These are phyloP conservation scores for Acleris literana DNA, from an alignment of 2,888 invertebrate species.

Conservation along the genomic window DNA sequence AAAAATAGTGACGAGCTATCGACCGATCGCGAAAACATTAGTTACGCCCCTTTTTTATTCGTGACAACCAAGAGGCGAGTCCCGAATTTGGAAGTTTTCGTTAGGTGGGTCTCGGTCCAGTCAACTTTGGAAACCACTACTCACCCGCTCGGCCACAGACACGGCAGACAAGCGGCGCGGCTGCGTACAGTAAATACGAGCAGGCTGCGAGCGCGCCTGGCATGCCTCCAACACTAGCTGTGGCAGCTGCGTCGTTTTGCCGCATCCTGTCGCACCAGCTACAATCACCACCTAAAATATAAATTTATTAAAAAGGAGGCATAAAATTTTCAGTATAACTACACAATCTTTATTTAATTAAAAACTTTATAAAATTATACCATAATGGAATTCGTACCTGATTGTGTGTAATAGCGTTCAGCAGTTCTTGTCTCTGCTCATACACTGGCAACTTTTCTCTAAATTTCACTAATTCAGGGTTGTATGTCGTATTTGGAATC, in stretches of 20 bases:
- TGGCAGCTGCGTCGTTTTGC: slow-evolving; percentile 98
- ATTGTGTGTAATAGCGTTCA: slow-evolving; percentile 86
- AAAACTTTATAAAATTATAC: not conserved
- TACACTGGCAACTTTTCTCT: slow-evolving; percentile 88
- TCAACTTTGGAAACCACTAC: slow-evolving; percentile 10
- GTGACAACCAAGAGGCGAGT: too few species aligned
- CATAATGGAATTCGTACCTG: slow-evolving; percentile 71
- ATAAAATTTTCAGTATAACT: too few species aligned
- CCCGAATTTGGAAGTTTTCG: too few species aligned
- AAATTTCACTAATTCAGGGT: slow-evolving; percentile 82
- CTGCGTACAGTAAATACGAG: slow-evolving; percentile 96
- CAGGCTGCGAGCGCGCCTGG: slow-evolving; percentile 83
- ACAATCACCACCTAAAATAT: slow-evolving; percentile 87
- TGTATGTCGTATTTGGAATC: slow-evolving; percentile 77
- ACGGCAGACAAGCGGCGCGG: slow-evolving; percentile 96
- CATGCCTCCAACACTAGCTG: slow-evolving; percentile 94
- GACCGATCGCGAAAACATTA: too few species aligned
- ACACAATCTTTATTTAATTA: too few species aligned
- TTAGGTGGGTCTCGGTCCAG: too few species aligned
- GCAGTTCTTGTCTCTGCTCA: slow-evolving; percentile 85
- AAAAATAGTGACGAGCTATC: too few species aligned
- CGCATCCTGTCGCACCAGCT: slow-evolving; percentile 94
- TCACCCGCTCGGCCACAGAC: slow-evolving; percentile 92
- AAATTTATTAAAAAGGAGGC: too few species aligned
- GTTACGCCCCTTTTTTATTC: too few species aligned